A percentile compares a stretch with the other conserved stretches of the same genome.
phyloP scores from a whole-genome alignment of 2,113 vertebrate genomes.

The Delphinus delphis region DNA sequence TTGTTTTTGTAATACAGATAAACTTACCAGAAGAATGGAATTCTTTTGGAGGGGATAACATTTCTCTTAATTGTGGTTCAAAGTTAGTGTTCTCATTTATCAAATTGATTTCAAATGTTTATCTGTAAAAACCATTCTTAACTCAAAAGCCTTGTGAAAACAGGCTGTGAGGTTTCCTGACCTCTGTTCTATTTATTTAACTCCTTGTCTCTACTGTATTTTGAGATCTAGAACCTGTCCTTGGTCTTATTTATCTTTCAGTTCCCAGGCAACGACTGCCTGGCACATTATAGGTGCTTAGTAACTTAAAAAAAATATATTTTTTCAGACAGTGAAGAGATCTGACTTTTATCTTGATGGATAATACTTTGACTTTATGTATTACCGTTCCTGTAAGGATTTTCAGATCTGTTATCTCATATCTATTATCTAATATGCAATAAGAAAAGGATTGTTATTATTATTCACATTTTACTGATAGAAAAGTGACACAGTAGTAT shows the following conservation, averaged over 20 bases:
- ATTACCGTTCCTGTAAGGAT: neutral
- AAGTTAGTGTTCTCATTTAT: neutral
- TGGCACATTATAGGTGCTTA: neutral
- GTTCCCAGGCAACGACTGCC: neutral
- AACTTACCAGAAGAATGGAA: neutral
- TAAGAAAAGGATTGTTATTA: neutral
- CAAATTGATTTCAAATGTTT: neutral
- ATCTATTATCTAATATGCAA: neutral
- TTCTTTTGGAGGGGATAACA: neutral
- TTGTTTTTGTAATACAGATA: neutral
- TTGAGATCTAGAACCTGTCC: neutral
- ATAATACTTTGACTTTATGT: neutral
- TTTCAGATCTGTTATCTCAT: neutral
- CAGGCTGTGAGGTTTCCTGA: neutral
- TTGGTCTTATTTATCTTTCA: neutral
- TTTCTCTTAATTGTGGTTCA: conserved; percentile 5
- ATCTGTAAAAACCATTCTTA: conserved; percentile 28
- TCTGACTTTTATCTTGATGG: neutral
- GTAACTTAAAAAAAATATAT: neutral
- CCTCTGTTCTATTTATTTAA: conserved; percentile 15
- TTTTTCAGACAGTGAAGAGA: neutral
- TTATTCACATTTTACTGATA: neutral
- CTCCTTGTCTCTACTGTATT: neutral
- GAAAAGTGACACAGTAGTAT: neutral
- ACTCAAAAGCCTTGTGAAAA: neutral